Evolutionary conservation across 1,140 invertebrate genomes (phyloP).

Genomic region (Leptinotarsa texana): DNA sequence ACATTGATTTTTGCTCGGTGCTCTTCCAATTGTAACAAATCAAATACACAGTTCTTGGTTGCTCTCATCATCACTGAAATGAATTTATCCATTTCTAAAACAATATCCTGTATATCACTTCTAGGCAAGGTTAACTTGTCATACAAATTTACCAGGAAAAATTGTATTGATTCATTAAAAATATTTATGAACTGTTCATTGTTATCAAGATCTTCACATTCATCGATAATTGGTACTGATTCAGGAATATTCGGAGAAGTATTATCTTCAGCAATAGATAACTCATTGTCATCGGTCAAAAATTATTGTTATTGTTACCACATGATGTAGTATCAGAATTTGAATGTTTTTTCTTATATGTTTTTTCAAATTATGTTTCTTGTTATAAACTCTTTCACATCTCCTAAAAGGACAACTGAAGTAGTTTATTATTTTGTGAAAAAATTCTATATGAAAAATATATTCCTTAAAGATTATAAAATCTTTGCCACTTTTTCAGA

Average conservation of each 20-base stretch:
- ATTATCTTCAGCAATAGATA: background rate
- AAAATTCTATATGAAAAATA: constrained; percentile 14
- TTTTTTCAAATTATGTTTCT: constrained; percentile 9
- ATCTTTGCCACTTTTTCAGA: background rate
- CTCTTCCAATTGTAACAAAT: constrained; percentile 7
- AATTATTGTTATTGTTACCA: constrained; percentile 3
- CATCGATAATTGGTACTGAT: background rate
- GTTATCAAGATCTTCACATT: constrained; percentile 15
- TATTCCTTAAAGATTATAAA: constrained; percentile 6
- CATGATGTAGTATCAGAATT: background rate
- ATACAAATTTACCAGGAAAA: constrained; percentile 15
- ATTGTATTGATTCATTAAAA: background rate
- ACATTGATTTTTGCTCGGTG: background rate
- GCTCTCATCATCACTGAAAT: background rate
- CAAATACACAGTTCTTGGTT: constrained; percentile 16
- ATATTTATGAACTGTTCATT: constrained; percentile 2
- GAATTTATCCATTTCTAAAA: constrained; percentile 12
- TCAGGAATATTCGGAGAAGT: constrained; percentile 9
- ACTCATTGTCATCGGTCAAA: background rate
- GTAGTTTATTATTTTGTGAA: constrained; percentile 14
- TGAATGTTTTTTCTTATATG: background rate
- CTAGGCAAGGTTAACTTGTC: constrained; percentile 13
- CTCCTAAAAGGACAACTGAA: constrained; percentile 7
- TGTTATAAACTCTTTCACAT: constrained; percentile 16
- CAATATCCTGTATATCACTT: constrained; percentile 9